phyloP scores from a whole-genome alignment of 2,113 vertebrate species.

The Pavo muticus region DNA sequence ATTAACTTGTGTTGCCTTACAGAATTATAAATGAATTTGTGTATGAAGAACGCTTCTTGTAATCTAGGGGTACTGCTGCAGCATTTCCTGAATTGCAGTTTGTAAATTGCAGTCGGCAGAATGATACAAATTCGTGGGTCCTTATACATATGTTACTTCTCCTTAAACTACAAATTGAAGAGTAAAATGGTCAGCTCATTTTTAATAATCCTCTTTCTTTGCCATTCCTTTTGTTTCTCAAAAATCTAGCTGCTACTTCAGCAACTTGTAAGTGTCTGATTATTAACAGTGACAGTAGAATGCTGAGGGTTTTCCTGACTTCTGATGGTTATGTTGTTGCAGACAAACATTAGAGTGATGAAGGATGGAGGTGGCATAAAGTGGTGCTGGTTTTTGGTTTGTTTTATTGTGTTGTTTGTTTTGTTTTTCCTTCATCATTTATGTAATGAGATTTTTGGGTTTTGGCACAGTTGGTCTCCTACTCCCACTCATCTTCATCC shows the following conservation, averaged over 20 bases:
- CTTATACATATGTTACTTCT: background rate
- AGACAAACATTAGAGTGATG: background rate
- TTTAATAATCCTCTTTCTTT: background rate
- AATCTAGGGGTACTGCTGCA: background rate
- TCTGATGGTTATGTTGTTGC: background rate
- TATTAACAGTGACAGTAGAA: background rate
- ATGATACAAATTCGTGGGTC: background rate
- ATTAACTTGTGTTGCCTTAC: background rate
- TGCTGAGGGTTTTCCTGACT: background rate
- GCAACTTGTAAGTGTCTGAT: background rate
- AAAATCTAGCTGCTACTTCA: background rate
- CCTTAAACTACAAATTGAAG: background rate
- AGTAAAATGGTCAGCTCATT: background rate
- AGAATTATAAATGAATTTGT: accelerated
- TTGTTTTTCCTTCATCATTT: background rate
- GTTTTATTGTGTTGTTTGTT: background rate
- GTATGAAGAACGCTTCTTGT: background rate
- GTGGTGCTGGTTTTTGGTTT: background rate
- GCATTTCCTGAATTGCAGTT: background rate
- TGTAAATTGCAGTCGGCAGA: background rate
- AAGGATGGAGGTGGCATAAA: background rate
- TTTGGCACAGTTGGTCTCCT: background rate
- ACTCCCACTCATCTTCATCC: background rate
- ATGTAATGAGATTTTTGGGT: background rate
- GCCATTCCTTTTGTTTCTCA: background rate